Evolutionary conservation across 2,797 vertebrate genomes (phyloP).

Genomic region (Tokudaia tokunoshimensis): DNA sequence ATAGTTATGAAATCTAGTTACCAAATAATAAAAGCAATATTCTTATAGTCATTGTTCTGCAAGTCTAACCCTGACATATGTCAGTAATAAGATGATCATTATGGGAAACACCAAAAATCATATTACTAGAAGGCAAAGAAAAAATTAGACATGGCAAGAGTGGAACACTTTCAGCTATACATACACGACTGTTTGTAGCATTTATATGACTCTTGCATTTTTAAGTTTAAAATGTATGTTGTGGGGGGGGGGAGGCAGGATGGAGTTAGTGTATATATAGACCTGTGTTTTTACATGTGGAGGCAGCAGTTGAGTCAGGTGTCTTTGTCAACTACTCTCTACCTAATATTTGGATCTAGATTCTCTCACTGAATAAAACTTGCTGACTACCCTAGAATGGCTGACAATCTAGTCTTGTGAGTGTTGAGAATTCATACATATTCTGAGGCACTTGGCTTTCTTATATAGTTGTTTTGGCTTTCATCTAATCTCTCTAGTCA

Average conservation of each 20-base stretch:
- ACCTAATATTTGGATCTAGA: not conserved
- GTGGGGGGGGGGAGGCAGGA: rapidly evolving
- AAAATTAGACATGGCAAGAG: not conserved
- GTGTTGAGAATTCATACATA: not conserved
- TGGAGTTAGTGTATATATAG: not conserved
- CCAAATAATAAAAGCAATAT: not conserved
- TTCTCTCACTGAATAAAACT: not conserved
- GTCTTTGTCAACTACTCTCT: not conserved
- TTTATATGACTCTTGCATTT: not conserved
- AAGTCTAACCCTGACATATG: not conserved
- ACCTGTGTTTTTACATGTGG: not conserved
- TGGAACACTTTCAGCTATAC: not conserved
- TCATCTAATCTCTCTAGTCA: not conserved
- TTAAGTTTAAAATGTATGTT: not conserved
- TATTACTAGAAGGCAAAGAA: not conserved
- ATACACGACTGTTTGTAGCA: not conserved
- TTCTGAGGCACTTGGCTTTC: not conserved
- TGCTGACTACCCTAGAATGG: not conserved
- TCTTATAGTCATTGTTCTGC: not conserved
- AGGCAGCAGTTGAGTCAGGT: not conserved
- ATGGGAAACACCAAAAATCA: slow-evolving; percentile 39
- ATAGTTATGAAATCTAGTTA: not conserved
- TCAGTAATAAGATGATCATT: not conserved
- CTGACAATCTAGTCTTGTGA: no score
- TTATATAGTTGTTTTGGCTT: not conserved